phyloP scores from a whole-genome alignment of 2,797 vertebrate genomes.

The Nyctalus aviator region DNA sequence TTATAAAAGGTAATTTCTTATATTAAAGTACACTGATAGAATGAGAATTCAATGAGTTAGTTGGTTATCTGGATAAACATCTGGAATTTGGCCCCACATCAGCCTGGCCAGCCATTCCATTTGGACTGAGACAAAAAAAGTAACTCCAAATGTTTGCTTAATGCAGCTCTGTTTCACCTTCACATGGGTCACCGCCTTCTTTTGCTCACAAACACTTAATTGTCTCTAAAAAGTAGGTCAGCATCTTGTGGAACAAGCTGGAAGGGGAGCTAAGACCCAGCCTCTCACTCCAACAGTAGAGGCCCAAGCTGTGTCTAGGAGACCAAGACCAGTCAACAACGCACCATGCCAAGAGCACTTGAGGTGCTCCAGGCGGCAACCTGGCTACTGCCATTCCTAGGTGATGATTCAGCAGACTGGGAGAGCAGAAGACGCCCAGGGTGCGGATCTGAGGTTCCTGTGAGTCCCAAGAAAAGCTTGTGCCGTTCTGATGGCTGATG shows the following conservation, averaged over 20 bases:
- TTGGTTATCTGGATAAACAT: slow-evolving; percentile 21
- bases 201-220: slow-evolving; percentile 80
- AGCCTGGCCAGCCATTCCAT: slow-evolving; percentile 14
- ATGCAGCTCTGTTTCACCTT: slow-evolving; percentile 71
- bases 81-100: background rate
- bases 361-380: slow-evolving; percentile 55
- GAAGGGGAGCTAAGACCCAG: slow-evolving; percentile 43
- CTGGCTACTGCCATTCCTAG: slow-evolving; percentile 63
- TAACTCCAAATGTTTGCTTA: slow-evolving; percentile 68
- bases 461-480: slow-evolving; percentile 54
- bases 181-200: slow-evolving; percentile 60
- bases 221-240: slow-evolving; percentile 84
- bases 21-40: background rate
- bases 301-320: slow-evolving; percentile 63
- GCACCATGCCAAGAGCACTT: background rate
- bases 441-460: background rate
- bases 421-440: slow-evolving; percentile 52
- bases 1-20: background rate
- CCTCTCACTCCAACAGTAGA: slow-evolving; percentile 54
- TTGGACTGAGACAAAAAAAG: slow-evolving; percentile 55
- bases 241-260: slow-evolving; percentile 64
- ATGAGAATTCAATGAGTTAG: slow-evolving; percentile 47
- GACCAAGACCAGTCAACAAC: slow-evolving; percentile 67
- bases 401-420: slow-evolving; percentile 57
- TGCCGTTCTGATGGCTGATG: slow-evolving; percentile 51